Percentiles rank a stretch among this genome's conserved stretches.
Evolutionary conservation across 2,888 invertebrate genomes (phyloP).

Genomic region (Eristalinus aeneus): DNA sequence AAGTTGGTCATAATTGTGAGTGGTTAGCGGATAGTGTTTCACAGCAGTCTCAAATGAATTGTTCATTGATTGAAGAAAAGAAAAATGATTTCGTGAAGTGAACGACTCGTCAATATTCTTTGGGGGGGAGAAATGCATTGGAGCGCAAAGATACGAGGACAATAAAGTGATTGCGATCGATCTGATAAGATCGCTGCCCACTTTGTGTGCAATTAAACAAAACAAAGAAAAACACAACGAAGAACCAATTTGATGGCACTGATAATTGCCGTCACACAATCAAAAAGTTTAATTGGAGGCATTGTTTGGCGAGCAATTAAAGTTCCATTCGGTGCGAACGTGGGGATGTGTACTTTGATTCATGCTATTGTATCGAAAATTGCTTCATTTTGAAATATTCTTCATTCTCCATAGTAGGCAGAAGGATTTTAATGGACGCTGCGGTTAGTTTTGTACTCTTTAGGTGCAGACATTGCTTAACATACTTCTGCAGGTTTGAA

Average conservation of each 20-base stretch:
- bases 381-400: background rate
- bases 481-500: no score
- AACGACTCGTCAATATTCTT: constrained; percentile 47
- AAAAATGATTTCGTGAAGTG: constrained; percentile 47
- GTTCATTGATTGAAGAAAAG: background rate
- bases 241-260: constrained; percentile 11
- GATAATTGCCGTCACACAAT: constrained; percentile 8
- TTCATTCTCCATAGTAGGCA: background rate
- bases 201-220: constrained; percentile 2
- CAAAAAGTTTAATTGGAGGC: constrained; percentile 24
- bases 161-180: constrained; percentile 48
- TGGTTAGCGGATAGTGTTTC: constrained; percentile 34
- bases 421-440: background rate
- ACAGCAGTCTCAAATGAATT: constrained; percentile 20
- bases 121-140: constrained; percentile 15
- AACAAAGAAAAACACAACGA: background rate
- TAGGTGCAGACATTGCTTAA: no score
- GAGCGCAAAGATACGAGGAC: constrained; percentile 12
- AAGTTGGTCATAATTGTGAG: constrained; percentile 41
- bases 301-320: constrained; percentile 19
- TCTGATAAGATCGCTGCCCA: constrained; percentile 23
- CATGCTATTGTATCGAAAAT: background rate
- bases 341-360: background rate
- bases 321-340: background rate
- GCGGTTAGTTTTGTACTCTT: background rate